Evolutionary conservation across 2,113 vertebrate species (phyloP), one percentile per base, ranked within the genome.

Genomic region (Phalacrocorax carbo): DNA sequence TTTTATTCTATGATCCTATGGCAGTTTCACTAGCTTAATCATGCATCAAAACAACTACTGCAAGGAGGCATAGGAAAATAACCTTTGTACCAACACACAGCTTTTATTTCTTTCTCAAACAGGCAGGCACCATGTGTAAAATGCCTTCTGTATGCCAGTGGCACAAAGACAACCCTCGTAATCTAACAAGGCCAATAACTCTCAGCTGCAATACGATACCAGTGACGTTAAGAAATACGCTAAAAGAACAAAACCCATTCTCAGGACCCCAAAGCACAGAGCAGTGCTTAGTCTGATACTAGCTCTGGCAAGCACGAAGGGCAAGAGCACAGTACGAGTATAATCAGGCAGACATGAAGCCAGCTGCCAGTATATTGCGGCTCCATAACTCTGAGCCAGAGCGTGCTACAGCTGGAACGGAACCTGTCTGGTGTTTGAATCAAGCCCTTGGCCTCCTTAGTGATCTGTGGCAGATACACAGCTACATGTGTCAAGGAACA

Each of bases 361-460:
- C 66, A 82, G 62, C 61, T 80, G 27, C 57, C 1, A 3, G 12
- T 8, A 13, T 6, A 7, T 5, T 1, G 17, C 2, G 0, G 25
- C n/a, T 16, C 19, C 2, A 32, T 1, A 10, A 38, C 72, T 15
- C 23, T 3, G 8, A 86, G 36, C 16, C 9, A 11, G 48, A 80
- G 44, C 2, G 13, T 20, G 17, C 64, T 60, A 19, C 46, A 89
- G 77, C 49, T n/a, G 20, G 60, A 87, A 72, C 30, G 17, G 64
- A 94, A 65, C 49, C 54, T 29, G 49, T 18, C 84, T 72, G 86
- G 44, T 51, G 81, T 77, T 60, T 70, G 85, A 52, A 69, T 11
- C 8, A 18, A 71, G 51, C 85, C 65, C 70, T 18, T 5, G 9
- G 55, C 34, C 64, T 29, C 55, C 46, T 26, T 13, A 36, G 65